Evolutionary conservation across 1,140 invertebrate species (phyloP).

Genomic region (Brachionus rubens): DNA sequence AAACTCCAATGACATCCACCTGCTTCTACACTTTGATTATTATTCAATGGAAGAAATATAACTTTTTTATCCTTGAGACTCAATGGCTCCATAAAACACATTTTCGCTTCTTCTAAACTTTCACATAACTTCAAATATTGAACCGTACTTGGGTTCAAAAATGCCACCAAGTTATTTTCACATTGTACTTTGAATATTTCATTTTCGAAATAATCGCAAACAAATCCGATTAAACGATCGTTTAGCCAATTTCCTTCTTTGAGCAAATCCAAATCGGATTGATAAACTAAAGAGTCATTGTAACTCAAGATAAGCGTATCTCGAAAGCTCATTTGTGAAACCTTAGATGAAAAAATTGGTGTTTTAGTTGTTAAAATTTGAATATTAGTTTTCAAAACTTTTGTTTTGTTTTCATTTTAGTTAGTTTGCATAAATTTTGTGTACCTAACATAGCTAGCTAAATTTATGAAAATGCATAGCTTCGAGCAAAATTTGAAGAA

Average conservation of each 20-base stretch:
- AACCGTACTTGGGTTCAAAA: conserved; percentile 13
- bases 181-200: conserved; percentile 8
- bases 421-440: not conserved
- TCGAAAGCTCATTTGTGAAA: not conserved
- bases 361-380: too few species aligned
- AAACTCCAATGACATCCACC: conserved; percentile 24
- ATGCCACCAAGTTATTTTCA: not conserved
- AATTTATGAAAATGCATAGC: too few species aligned
- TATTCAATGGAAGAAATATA: conserved; percentile 11
- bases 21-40: not conserved
- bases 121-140: conserved; percentile 37
- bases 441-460: not conserved
- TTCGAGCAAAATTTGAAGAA: not conserved
- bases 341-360: too few species aligned
- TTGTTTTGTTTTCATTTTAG: too few species aligned
- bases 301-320: conserved; percentile 1
- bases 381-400: too few species aligned
- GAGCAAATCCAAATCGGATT: conserved; percentile 2
- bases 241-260: conserved; percentile 32
- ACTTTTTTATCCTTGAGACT: not conserved
- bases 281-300: conserved; percentile 11
- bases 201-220: conserved; percentile 28
- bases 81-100: conserved; percentile 32
- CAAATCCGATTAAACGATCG: conserved; percentile 15
- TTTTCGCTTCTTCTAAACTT: not conserved